phyloP scores from a whole-genome alignment of 2,113 vertebrate species.

The Arenaria interpres region DNA sequence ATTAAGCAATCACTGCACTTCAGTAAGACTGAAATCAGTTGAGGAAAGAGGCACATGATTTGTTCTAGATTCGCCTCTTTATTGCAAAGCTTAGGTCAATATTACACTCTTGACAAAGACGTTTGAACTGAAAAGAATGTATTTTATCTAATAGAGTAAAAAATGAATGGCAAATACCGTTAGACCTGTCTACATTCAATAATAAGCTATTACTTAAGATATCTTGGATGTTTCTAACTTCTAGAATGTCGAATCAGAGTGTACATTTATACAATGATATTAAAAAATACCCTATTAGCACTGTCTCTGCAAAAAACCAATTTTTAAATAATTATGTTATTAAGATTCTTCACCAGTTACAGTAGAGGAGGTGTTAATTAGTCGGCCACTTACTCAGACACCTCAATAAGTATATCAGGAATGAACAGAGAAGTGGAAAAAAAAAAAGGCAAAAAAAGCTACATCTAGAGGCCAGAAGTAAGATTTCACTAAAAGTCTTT shows the following conservation, averaged over 20 bases:
- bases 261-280: background rate
- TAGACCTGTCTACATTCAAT: background rate
- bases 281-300: background rate
- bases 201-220: background rate
- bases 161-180: background rate
- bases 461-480: background rate
- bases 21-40: background rate
- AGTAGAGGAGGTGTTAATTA: background rate
- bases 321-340: background rate
- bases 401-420: background rate
- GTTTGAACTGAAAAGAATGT: background rate
- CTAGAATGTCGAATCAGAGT: background rate
- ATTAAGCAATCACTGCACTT: background rate
- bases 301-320: background rate
- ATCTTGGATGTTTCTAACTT: background rate
- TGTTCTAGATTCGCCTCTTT: background rate
- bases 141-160: background rate
- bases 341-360: background rate
- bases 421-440: background rate
- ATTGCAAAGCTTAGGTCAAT: background rate
- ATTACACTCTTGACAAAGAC: background rate
- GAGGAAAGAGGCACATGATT: background rate
- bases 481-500: accelerated
- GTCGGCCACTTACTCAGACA: background rate
- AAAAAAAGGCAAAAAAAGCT: background rate